Evolutionary conservation across 2,888 invertebrate genomes (phyloP), one percentile per base, ranked within the genome.

Genomic region (Venusia cambrica): DNA sequence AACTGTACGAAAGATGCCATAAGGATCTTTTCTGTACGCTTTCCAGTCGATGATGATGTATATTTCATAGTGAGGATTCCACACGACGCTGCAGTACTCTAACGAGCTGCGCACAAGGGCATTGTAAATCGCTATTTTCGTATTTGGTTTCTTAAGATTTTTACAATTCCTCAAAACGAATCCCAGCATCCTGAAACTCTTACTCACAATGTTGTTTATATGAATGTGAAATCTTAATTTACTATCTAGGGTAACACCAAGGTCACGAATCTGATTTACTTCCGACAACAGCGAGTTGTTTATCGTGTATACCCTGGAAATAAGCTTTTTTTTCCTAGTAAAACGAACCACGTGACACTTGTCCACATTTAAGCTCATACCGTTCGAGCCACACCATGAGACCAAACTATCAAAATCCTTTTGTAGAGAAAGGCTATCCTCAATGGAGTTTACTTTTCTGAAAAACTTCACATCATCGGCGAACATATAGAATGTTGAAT

Each of bases 11-110:
- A n/a, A n/a, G n/a, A n/a, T n/a, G n/a, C n/a, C n/a, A n/a, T n/a
- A n/a, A n/a, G n/a, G n/a, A n/a, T n/a, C n/a, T n/a, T n/a, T n/a
- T n/a, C n/a, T n/a, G n/a, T n/a, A n/a, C n/a, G n/a, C n/a, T n/a
- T n/a, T n/a, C n/a, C n/a, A n/a, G n/a, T n/a, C n/a, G n/a, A n/a
- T n/a, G n/a, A n/a, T n/a, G n/a, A n/a, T n/a, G 7, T 25, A 15
- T 4, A 25, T 9, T 3, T 25, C 25, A 8, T 25, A 25, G 9
- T 15, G 15, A 2, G 25, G 25, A 8, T 15, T 25, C 25, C 25
- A 25, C 2, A 25, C 15, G 1, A 7, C 9, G 8, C 15, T 25
- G 25, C 25, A 25, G 8, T 25, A 25, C 8, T 25, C 25, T 3
- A 25, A 6, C 1, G 9, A 15, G 3, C 15, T 14, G 8, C 25